These are phyloP conservation scores for Netelia fuscicornis DNA, from an alignment of 2,888 invertebrate species.

Conservation along the genomic window DNA sequence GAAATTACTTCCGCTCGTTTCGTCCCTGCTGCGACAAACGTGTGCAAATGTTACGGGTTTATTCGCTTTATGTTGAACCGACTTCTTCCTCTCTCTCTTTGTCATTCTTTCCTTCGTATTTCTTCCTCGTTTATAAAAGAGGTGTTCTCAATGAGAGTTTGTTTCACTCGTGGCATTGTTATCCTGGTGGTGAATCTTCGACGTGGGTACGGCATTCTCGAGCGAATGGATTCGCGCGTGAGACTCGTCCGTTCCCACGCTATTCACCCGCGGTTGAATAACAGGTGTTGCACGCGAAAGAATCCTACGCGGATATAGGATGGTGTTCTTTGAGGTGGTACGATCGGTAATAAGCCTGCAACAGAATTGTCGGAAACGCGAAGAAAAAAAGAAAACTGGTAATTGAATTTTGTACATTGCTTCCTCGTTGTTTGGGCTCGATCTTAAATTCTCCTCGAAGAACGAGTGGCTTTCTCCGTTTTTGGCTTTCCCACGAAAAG, in stretches of 20 bases:
- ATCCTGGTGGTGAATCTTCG: conserved; percentile 34
- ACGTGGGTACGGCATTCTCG: conserved; percentile 46
- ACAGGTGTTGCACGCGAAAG: conserved; percentile 67
- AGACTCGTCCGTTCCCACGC: conserved; percentile 70
- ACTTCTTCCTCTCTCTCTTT: conserved; percentile 1
- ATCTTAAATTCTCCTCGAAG: too few relatives aligned
- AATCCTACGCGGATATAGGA: conserved; percentile 48
- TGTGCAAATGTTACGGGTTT: conserved; percentile 24
- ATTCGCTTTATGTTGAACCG: conserved; percentile 25
- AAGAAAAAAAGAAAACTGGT: conserved; percentile 14
- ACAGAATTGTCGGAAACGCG: conserved; percentile 15
- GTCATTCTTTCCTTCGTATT: conserved; percentile 19
- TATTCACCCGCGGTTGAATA: conserved; percentile 68
- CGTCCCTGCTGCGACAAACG: conserved; percentile 36
- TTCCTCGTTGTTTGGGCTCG: neutral
- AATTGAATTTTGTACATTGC: neutral
- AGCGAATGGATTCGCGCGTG: conserved; percentile 66
- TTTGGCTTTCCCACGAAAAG: too few relatives aligned
- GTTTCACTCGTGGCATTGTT: conserved; percentile 57
- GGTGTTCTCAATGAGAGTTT: conserved; percentile 44
- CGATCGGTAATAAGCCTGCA: conserved; percentile 34
- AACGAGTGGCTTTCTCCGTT: too few relatives aligned
- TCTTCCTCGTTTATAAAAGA: neutral
- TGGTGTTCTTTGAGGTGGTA: neutral
- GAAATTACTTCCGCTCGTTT: conserved; percentile 58